Evolutionary conservation across 2,113 vertebrate species (phyloP), one percentile per base, ranked within the genome.

Genomic region (Dipodomys merriami): DNA sequence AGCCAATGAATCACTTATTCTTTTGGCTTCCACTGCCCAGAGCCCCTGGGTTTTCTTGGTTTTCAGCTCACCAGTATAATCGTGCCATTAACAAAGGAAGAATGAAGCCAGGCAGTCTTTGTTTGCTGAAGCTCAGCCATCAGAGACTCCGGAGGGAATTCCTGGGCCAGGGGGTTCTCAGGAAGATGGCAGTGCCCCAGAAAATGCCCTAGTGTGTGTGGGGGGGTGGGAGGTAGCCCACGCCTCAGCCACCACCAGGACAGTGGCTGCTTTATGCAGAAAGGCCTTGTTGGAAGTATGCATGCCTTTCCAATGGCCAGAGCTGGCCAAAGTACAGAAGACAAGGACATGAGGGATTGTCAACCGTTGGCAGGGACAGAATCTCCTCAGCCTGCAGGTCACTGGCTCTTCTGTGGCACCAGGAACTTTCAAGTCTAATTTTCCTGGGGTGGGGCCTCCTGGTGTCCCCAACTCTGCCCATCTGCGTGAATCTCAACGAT

Each of bases 1-100:
- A 9, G 30, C 23, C 82, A 30, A 1, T 35, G 91, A 92, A 62
- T 64, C 80, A 13, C 88, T 46, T 30, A 78, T 35, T 82, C 84
- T 90, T 68, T 64, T 0, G 3, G 85, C 67, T 81, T 67, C 64
- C 62, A 19, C 78, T 11, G 78, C 3, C 6, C 88, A 64, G 64
- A 65, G 73, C 83, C 89, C 88, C 91, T 90, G 91, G 93, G 94
- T 15, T 83, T 95, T 95, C 96, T 96, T 80, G 80, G 86, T 83
- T 96, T 96, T 86, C 95, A 88, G 6, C 13, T 71, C 65, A 2
- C 73, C 22, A 64, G 83, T 90, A 90, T 76, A 76, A 80, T 29
- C 76, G 33, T 33, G 53, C 83, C 6, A 33, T 33, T 25, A 68
- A 72, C 16, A 85, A 60, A 85, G 80, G 91, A 90, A 84, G 74